phyloP scores from a whole-genome alignment of 2,888 invertebrate species.

The Osedax frankpressi region DNA sequence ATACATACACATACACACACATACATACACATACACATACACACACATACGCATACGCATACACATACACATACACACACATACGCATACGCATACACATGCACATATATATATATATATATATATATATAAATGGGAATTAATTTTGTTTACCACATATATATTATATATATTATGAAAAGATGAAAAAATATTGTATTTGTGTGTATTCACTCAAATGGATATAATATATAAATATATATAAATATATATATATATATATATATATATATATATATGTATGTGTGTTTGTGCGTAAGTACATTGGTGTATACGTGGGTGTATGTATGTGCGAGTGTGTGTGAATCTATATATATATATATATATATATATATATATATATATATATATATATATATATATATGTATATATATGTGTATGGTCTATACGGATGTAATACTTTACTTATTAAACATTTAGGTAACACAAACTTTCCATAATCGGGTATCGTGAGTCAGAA shows the following conservation, averaged over 20 bases:
- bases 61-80: not conserved
- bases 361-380: not conserved
- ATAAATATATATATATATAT: not conserved
- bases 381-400: not conserved
- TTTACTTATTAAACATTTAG: no score
- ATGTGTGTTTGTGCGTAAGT: not conserved
- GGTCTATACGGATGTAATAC: no score
- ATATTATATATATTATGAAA: no score
- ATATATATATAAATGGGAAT: not conserved
- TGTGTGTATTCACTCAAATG: no score
- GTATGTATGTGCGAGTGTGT: not conserved
- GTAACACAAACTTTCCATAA: no score
- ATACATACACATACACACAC: no score
- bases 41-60: no score
- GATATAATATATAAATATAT: not conserved
- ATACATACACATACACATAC: no score
- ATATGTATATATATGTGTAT: not conserved
- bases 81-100: not conserved
- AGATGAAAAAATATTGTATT: no score
- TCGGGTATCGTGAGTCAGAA: no score
- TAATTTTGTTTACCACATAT: no score
- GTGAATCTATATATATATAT: not conserved
- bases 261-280: not conserved
- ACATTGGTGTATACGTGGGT: not conserved
- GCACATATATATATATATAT: not conserved